Percentiles rank a stretch among this genome's conserved stretches.
Evolutionary conservation across 2,888 invertebrate genomes (phyloP).

Genomic region (Gasteruption jaculator): DNA sequence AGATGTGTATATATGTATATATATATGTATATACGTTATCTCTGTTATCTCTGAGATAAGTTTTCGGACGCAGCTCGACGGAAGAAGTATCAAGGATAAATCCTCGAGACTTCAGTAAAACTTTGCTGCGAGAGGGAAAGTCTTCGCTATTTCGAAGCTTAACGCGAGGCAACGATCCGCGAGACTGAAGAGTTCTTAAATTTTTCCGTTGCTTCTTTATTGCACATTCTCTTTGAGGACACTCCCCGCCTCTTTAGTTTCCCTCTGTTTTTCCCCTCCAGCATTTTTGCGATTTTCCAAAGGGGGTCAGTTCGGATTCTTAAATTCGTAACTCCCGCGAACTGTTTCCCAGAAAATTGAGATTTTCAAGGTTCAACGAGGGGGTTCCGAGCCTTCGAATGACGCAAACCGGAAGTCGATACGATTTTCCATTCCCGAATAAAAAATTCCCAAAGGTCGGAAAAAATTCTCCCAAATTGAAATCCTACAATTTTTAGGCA

Average conservation of each 20-base stretch:
- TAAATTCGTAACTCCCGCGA: no score
- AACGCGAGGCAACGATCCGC: slow-evolving; percentile 24
- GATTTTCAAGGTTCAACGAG: no score
- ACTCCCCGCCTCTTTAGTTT: no score
- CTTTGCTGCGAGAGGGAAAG: slow-evolving; percentile 18
- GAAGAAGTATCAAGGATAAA: slow-evolving; percentile 22
- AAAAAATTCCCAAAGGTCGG: no score
- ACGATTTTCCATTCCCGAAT: no score
- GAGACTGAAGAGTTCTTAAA: slow-evolving; percentile 19
- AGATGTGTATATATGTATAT: not conserved
- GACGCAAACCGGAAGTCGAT: no score
- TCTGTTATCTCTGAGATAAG: slow-evolving; percentile 24
- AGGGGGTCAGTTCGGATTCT: no score
- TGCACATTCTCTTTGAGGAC: slow-evolving; percentile 13
- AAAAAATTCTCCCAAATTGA: no score
- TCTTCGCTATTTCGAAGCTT: slow-evolving; percentile 17
- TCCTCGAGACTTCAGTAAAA: slow-evolving; percentile 19
- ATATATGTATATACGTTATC: not conserved
- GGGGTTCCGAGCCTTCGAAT: no score
- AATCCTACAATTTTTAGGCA: no score
- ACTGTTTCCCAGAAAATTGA: no score
- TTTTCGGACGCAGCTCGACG: slow-evolving; percentile 20
- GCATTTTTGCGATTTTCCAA: no score
- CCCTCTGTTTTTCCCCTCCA: slow-evolving; percentile 19
- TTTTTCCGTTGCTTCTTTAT: slow-evolving; percentile 23